A percentile compares a stretch with the other conserved stretches of the same genome.
Evolutionary conservation across 2,888 invertebrate genomes (phyloP).

Genomic region (Ormyrus nitidulus): DNA sequence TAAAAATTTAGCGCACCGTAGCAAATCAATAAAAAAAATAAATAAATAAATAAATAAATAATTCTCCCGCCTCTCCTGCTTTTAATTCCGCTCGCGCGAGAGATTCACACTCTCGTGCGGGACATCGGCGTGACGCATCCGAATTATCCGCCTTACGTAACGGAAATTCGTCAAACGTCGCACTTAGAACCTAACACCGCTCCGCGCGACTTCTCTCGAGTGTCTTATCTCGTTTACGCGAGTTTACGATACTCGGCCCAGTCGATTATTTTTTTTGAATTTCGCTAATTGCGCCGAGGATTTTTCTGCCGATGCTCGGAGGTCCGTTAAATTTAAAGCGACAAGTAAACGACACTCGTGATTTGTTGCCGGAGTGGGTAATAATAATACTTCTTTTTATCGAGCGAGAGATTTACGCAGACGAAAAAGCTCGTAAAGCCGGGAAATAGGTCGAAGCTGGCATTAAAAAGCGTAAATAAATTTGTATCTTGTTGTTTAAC

Average conservation of each 20-base stretch:
- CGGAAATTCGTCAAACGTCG: conserved; percentile 34
- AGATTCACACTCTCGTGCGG: neutral
- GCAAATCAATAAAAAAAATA: no score
- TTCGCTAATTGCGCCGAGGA: neutral
- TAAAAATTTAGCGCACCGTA: no score
- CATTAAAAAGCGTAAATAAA: conserved; percentile 22
- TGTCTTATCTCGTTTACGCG: conserved; percentile 12
- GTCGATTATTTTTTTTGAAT: neutral
- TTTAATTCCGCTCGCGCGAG: no score
- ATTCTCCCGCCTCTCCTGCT: no score
- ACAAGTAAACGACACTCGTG: conserved; percentile 1
- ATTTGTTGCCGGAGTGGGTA: conserved; percentile 18
- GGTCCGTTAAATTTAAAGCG: conserved; percentile 3
- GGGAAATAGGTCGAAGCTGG: conserved; percentile 31
- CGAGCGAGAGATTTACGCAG: conserved; percentile 2
- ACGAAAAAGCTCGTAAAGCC: conserved; percentile 38
- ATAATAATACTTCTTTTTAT: neutral
- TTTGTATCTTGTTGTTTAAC: neutral
- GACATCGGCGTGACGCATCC: conserved; percentile 5
- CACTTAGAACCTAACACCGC: neutral
- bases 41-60: no score
- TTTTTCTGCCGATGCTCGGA: neutral
- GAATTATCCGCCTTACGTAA: conserved; percentile 37
- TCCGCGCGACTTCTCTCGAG: neutral
- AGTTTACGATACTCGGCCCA: neutral